These are phyloP conservation scores for Rotaria magnacalcarata DNA, from an alignment of 2,888 invertebrate genomes.

Conservation along the genomic window DNA sequence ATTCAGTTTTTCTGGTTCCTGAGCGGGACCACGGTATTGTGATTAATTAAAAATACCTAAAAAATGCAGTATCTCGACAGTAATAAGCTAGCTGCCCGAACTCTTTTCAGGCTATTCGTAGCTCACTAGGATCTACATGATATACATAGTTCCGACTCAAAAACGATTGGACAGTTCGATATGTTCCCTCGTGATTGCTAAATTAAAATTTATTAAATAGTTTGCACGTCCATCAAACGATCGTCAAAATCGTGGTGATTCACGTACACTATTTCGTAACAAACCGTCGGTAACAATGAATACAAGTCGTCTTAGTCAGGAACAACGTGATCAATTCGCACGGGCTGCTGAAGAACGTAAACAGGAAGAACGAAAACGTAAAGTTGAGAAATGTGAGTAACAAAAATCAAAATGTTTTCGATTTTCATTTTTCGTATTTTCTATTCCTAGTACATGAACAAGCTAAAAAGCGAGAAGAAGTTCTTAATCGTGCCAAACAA, in stretches of 20 bases:
- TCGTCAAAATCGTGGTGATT: background rate
- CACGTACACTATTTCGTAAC: background rate
- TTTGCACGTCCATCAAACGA: background rate
- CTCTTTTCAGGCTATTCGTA: too few species aligned
- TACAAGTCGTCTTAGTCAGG: background rate
- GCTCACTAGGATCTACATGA: too few species aligned
- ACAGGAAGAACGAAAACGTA: constrained; percentile 30
- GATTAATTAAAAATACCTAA: too few species aligned
- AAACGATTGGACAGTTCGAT: too few species aligned
- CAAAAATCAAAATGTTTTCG: too few species aligned
- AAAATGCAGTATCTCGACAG: too few species aligned
- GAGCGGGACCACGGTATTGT: too few species aligned
- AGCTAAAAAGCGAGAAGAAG: constrained; percentile 26
- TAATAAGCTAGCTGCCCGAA: too few species aligned
- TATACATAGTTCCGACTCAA: too few species aligned
- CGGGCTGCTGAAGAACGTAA: constrained; percentile 21
- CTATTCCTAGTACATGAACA: background rate
- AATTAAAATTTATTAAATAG: background rate
- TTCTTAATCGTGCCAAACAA: constrained; percentile 2
- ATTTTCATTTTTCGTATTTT: background rate
- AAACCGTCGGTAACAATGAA: background rate
- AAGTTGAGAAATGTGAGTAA: background rate
- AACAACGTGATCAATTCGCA: background rate
- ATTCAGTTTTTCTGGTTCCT: too few species aligned
- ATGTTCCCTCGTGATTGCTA: too few species aligned